Evolutionary conservation across 2,888 invertebrate species (phyloP).

Genomic region (Xestia xanthographa): DNA sequence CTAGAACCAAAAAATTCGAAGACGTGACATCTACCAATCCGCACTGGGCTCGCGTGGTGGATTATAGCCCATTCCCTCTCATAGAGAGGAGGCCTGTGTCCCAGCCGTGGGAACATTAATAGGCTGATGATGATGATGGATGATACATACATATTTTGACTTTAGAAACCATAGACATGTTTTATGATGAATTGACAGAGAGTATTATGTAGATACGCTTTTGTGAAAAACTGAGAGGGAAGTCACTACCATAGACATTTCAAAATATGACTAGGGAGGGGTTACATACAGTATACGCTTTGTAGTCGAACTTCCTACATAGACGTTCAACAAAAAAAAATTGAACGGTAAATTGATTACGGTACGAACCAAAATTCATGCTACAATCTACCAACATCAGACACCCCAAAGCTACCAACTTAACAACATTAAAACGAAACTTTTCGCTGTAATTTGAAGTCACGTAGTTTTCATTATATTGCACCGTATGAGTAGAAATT

Average conservation of each 20-base stretch:
- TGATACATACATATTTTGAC: not conserved
- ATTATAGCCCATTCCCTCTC: no score
- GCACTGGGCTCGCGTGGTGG: no score
- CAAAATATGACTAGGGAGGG: not conserved
- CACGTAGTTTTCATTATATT: conserved; percentile 73
- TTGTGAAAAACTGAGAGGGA: not conserved
- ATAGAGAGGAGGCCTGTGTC: no score
- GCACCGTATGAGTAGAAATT: conserved; percentile 65
- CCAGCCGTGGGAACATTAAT: no score
- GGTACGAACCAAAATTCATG: not conserved
- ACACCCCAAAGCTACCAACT: conserved; percentile 28
- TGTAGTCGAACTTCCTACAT: not conserved
- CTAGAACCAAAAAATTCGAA: no score
- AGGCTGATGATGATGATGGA: no score
- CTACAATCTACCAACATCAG: conserved; percentile 1
- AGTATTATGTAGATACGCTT: not conserved
- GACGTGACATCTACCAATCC: no score
- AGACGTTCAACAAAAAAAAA: not conserved
- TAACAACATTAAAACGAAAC: conserved; percentile 56
- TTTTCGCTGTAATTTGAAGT: conserved; percentile 63
- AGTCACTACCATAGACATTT: not conserved
- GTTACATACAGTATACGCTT: not conserved
- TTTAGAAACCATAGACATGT: not conserved
- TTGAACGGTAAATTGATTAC: not conserved
- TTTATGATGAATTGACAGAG: not conserved